Evolutionary conservation across 2,888 invertebrate species (phyloP).

Genomic region (Callimorpha dominula): DNA sequence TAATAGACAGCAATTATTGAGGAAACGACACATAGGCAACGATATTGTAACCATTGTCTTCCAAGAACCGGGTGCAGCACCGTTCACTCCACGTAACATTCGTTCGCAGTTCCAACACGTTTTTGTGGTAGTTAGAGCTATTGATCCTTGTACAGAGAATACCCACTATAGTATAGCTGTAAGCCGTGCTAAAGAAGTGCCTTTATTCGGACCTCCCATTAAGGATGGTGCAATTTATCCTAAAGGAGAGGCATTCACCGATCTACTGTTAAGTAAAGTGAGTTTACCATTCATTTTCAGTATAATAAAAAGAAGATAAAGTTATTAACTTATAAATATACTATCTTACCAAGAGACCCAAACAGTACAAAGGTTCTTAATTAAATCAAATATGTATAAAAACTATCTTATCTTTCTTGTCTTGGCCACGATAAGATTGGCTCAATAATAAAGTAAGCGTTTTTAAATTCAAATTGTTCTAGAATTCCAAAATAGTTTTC

Average conservation of each 20-base stretch:
- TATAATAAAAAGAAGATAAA: neutral
- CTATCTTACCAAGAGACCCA: neutral
- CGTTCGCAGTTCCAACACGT: slow-evolving; percentile 99
- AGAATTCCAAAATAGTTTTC: too few relatives aligned
- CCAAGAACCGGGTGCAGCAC: slow-evolving; percentile 96
- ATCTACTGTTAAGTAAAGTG: slow-evolving; percentile 96
- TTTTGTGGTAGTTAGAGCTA: slow-evolving; percentile 95
- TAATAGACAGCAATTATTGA: slow-evolving; percentile 96
- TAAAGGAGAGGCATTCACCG: slow-evolving; percentile 97
- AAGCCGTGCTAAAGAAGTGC: slow-evolving; percentile 96
- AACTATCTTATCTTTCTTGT: too few relatives aligned
- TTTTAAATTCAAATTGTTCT: too few relatives aligned
- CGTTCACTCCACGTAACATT: slow-evolving; percentile 97
- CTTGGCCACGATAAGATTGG: too few relatives aligned
- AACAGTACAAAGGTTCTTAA: too few relatives aligned
- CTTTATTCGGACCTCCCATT: slow-evolving; percentile 98
- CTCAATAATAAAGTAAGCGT: too few relatives aligned
- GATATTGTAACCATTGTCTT: slow-evolving; percentile 99
- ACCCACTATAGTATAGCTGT: slow-evolving; percentile 94
- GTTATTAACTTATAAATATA: neutral
- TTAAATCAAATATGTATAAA: too few relatives aligned
- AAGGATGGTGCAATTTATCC: slow-evolving; percentile 94
- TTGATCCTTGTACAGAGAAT: slow-evolving; percentile 96
- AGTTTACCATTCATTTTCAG: slow-evolving; percentile 31
- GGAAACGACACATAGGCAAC: slow-evolving; percentile 98